phyloP scores from a whole-genome alignment of 2,797 vertebrate species.

The Crocidura indochinensis region DNA sequence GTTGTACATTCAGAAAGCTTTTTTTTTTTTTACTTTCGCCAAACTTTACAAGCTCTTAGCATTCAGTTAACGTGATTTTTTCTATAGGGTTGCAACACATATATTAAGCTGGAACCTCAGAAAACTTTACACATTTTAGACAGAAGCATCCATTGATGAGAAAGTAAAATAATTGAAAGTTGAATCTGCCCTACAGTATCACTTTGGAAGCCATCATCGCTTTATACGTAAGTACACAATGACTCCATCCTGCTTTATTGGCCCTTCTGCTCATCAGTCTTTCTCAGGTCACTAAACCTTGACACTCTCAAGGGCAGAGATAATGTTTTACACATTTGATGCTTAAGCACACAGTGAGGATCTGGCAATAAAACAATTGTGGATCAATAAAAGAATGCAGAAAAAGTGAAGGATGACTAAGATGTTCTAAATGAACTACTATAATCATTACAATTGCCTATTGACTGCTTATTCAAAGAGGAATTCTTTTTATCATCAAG shows the following conservation, averaged over 20 bases:
- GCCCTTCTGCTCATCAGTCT: not conserved
- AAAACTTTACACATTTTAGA: not conserved
- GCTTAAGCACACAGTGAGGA: not conserved
- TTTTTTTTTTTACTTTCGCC: too few relatives aligned
- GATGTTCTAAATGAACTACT: not conserved
- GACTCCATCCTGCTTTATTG: not conserved
- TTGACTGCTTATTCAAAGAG: too few relatives aligned
- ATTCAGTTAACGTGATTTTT: too few relatives aligned
- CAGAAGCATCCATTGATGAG: not conserved
- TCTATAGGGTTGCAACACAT: too few relatives aligned
- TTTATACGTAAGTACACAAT: not conserved
- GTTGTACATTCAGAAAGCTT: too few relatives aligned
- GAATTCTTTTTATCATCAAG: slow-evolving; percentile 1
- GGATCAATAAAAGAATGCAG: slow-evolving; percentile 23
- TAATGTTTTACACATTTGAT: not conserved
- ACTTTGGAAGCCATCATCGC: not conserved
- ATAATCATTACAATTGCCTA: not conserved
- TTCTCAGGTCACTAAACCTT: not conserved
- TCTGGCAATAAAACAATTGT: slow-evolving; percentile 48
- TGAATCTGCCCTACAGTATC: not conserved
- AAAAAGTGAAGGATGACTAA: slow-evolving; percentile 14
- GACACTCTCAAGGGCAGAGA: slow-evolving; percentile 11
- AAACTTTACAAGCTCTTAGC: too few relatives aligned
- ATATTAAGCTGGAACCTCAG: too few relatives aligned
- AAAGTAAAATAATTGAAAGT: not conserved